A percentile compares a stretch with the other conserved stretches of the same genome.
Conservation (phyloP, 1,140 invertebrate genomes). For the Papilio machaon region DNA sequence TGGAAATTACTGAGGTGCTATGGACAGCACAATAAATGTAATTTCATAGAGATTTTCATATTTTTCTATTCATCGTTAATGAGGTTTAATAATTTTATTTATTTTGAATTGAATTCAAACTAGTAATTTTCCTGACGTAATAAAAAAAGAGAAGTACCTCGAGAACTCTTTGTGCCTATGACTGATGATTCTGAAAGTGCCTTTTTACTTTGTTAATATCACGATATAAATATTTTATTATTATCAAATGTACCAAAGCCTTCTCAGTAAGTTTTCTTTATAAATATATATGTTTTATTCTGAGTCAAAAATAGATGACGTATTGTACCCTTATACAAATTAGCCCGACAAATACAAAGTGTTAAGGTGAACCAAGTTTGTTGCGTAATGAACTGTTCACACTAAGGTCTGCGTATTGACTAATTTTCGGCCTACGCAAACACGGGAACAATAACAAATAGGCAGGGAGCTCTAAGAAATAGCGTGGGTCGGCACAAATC, state of each 20-base stretch:
- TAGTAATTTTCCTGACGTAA: background rate
- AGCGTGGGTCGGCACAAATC: conserved; percentile 14
- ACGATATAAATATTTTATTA: too few relatives aligned
- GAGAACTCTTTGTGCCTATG: too few relatives aligned
- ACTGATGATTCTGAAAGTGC: too few relatives aligned
- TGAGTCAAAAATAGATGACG: background rate
- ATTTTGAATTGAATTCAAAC: background rate
- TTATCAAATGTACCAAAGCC: background rate
- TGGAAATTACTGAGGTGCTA: conserved; percentile 35
- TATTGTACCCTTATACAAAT: background rate
- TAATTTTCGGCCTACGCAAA: conserved; percentile 39
- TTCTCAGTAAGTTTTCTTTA: background rate
- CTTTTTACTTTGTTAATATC: too few relatives aligned
- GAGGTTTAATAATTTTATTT: conserved; percentile 3
- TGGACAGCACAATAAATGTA: conserved; percentile 19
- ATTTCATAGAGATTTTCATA: background rate
- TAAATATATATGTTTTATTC: too few relatives aligned
- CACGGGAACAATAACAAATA: conserved; percentile 24
- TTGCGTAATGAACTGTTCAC: conserved; percentile 27
- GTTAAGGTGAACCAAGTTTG: conserved; percentile 6
- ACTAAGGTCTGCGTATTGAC: conserved; percentile 18
- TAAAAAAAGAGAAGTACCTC: background rate
- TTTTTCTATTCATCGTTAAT: background rate
- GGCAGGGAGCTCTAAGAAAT: background rate
- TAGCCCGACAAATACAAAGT: background rate